Evolutionary conservation across 2,888 invertebrate genomes (phyloP).

Genomic region (Diaprepes abbreviatus): DNA sequence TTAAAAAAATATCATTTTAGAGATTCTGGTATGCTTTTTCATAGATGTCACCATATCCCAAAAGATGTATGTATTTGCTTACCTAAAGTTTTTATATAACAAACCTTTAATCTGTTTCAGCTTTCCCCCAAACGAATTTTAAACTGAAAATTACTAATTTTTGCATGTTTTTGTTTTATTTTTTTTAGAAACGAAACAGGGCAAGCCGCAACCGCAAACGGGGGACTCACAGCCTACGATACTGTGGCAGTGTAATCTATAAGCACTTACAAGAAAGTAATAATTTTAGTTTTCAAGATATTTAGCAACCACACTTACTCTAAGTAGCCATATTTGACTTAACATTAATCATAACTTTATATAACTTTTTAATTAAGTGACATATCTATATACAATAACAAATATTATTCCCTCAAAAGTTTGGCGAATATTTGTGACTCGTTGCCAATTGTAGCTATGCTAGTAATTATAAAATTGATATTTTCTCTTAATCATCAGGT

Average conservation of each 20-base stretch:
- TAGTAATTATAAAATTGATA: too few relatives aligned
- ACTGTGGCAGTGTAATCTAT: constrained; percentile 99
- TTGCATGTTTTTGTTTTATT: constrained; percentile 16
- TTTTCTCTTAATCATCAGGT: too few relatives aligned
- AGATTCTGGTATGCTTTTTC: background rate
- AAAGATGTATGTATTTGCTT: constrained; percentile 19
- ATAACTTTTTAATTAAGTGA: constrained; percentile 1
- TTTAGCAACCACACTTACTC: constrained; percentile 40
- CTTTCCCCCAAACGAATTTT: background rate
- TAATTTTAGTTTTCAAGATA: constrained; percentile 34
- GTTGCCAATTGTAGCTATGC: too few relatives aligned
- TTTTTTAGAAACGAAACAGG: constrained; percentile 90
- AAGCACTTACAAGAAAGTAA: constrained; percentile 65
- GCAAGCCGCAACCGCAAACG: constrained; percentile 83
- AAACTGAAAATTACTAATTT: background rate
- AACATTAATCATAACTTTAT: background rate
- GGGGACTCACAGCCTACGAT: constrained; percentile 98
- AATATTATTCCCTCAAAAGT: background rate
- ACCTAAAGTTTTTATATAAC: constrained; percentile 25
- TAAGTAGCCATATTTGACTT: constrained; percentile 27
- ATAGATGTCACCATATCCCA: background rate
- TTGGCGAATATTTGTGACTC: too few relatives aligned
- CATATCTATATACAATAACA: background rate
- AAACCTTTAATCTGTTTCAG: constrained; percentile 23
- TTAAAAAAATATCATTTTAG: too few relatives aligned